Evolutionary conservation across 2,888 invertebrate genomes (phyloP), one percentile per base, ranked within the genome.

Genomic region (Polymixis lichenea): DNA sequence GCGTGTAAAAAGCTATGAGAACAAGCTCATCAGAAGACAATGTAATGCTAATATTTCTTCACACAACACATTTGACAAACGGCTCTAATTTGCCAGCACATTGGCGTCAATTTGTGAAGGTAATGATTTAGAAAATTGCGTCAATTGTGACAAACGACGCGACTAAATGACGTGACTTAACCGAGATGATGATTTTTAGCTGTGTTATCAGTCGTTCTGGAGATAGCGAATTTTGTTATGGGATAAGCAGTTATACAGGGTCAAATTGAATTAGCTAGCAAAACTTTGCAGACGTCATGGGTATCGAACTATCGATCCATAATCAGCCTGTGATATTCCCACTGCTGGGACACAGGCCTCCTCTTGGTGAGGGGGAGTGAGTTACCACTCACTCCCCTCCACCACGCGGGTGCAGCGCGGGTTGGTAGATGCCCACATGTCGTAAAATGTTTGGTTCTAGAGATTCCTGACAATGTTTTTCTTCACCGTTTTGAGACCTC

Each of bases 61-160:
- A 69, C 72, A 51, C 86, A 74, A 72, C 74, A 75, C 71, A 79
- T 73, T 79, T 74, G 87, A 87, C 81, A 87, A 88, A 82, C 82
- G 76, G 49, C 60, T 53, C 75, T 72, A 74, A 77, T 85, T 86
- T 83, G 13, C 64, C 86, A 78, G 80, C 38, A 76, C 80, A 76
- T 72, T 80, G 78, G 53, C 76, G 65, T 43, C 87, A 87, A 87
- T 87, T 87, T 85, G 77, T 64, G 13, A 60, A 70, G 58, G 85
- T 87, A 88, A 87, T 87, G 87, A 85, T 83, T 75, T 78, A 83
- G 87, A 88, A 87, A 88, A 87, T 87, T 88, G 77, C 75, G 49
- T 77, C 85, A 88, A 87, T 87, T 88, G 83, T 56, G 58, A 70
- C 79, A 83, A 87, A 85, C 79, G 80, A 75, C 43, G 73, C 81